phyloP scores from a whole-genome alignment of 2,113 vertebrate genomes.

The Sarotherodon lohbergeri region DNA sequence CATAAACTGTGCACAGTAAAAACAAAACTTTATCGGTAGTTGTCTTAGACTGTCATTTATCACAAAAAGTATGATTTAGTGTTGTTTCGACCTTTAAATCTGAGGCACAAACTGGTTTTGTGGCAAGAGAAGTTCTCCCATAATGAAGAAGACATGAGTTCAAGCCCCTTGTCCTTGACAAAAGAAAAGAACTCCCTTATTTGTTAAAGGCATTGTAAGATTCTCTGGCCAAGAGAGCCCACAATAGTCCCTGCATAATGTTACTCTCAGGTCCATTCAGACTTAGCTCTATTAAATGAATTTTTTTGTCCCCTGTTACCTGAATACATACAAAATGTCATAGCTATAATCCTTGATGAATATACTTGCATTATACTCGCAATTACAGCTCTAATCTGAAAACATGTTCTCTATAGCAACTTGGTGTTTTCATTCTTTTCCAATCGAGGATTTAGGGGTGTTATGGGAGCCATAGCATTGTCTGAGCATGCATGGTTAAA shows the following conservation, averaged over 20 bases:
- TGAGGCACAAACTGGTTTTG: not conserved
- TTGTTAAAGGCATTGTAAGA: not conserved
- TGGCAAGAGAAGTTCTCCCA: not conserved
- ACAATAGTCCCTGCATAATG: not conserved
- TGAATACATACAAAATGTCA: slow-evolving; percentile 42
- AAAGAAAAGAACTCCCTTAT: not conserved
- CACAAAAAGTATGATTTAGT: slow-evolving; percentile 28
- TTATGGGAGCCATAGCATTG: slow-evolving; percentile 63
- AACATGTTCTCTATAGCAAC: slow-evolving; percentile 53
- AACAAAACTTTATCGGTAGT: slow-evolving; percentile 63
- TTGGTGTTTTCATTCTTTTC: slow-evolving; percentile 60
- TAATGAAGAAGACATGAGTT: not conserved
- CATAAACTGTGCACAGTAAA: slow-evolving; percentile 56
- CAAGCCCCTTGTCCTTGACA: not conserved
- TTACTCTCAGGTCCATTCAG: slow-evolving; percentile 7
- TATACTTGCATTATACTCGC: slow-evolving; percentile 54
- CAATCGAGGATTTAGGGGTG: slow-evolving; percentile 59
- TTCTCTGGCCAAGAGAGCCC: not conserved
- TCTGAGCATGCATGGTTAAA: slow-evolving; percentile 67
- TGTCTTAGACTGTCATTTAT: slow-evolving; percentile 36
- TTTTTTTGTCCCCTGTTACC: slow-evolving; percentile 17
- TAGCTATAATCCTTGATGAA: slow-evolving; percentile 56
- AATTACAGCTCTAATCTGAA: slow-evolving; percentile 68
- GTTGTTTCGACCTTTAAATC: slow-evolving; percentile 10
- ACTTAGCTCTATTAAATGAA: slow-evolving; percentile 32